phyloP scores from a whole-genome alignment of 2,113 vertebrate genomes.

The Myotis brandtii region DNA sequence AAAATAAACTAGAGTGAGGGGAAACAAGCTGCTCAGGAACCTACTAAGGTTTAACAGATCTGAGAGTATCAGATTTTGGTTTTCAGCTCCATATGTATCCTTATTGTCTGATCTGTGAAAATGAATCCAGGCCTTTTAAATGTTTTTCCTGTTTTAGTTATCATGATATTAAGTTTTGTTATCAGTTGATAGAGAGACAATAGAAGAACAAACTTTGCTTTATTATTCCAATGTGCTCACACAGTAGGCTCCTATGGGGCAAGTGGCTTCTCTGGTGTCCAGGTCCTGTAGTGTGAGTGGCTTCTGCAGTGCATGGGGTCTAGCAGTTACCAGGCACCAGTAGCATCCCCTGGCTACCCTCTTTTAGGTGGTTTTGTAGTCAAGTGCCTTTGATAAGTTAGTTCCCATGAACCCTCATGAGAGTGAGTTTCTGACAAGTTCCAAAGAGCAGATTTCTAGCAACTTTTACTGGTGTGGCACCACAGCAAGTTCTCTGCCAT shows the following conservation, averaged over 20 bases:
- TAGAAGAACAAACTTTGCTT: slow-evolving; percentile 25
- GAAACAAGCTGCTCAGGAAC: background rate
- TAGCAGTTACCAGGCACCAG: background rate
- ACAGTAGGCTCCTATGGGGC: background rate
- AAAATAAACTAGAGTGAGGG: background rate
- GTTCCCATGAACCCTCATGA: background rate
- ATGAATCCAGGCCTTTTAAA: slow-evolving; percentile 1
- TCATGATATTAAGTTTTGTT: slow-evolving; percentile 23
- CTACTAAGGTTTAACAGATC: background rate
- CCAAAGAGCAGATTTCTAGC: background rate
- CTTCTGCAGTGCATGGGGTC: background rate
- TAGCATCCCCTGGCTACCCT: background rate
- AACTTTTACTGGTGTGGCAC: background rate
- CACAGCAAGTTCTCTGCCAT: background rate
- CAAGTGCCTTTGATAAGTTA: background rate
- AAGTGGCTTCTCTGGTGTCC: background rate
- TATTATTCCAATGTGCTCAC: background rate
- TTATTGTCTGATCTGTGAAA: slow-evolving; percentile 21
- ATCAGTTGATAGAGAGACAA: background rate
- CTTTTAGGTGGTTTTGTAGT: background rate
- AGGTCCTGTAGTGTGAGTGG: background rate
- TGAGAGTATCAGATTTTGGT: background rate
- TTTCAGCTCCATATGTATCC: background rate
- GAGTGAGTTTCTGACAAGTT: slow-evolving; percentile 32
- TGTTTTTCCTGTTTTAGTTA: slow-evolving; percentile 3